Conservation (phyloP, 1,140 invertebrate genomes). For the Hesperophylax magnus region DNA sequence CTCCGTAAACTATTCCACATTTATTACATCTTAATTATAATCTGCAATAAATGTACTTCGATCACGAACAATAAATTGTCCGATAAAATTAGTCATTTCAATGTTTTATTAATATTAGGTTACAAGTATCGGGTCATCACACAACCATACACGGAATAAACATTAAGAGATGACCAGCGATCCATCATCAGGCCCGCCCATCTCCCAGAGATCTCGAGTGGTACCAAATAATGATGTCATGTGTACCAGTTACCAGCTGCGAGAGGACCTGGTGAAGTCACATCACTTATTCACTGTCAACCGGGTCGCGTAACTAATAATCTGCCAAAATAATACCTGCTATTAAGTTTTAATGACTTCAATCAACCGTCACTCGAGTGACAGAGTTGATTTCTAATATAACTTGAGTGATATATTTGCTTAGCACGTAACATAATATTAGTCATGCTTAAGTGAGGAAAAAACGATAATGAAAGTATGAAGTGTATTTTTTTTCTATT, state of each 20-base stretch:
- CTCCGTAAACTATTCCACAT: too few species aligned
- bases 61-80: too few species aligned
- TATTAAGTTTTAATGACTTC: not conserved
- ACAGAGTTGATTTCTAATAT: too few species aligned
- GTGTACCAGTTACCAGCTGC: not conserved
- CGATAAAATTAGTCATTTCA: too few species aligned
- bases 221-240: conserved; percentile 3
- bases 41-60: too few species aligned
- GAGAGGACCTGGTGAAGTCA: conserved; percentile 16
- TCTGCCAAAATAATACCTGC: conserved; percentile 22
- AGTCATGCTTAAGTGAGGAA: too few species aligned
- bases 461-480: too few species aligned
- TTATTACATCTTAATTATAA: too few species aligned
- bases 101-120: not conserved
- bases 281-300: conserved; percentile 11
- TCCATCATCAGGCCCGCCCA: conserved; percentile 20
- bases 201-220: not conserved
- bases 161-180: not conserved
- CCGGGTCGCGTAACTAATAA: not conserved
- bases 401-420: too few species aligned
- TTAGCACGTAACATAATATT: too few species aligned
- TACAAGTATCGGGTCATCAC: conserved; percentile 1
- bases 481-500: too few species aligned
- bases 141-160: not conserved
- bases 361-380: too few species aligned